Conservation (phyloP, 2,797 vertebrate species). For the Cirrhinus mrigala region DNA sequence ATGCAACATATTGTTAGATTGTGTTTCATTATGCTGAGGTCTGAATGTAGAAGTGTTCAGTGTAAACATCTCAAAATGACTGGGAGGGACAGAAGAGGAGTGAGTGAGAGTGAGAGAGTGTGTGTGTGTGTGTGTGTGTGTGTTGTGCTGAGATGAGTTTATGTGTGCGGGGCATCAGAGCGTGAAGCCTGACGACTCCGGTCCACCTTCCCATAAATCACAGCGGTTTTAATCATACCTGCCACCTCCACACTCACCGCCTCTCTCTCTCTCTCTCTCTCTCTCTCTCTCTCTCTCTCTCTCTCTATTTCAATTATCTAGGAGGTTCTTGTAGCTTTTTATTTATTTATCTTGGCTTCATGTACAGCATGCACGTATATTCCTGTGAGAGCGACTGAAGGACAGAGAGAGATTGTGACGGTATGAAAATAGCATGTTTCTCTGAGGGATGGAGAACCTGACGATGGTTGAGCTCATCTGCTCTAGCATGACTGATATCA, state of each 20-base stretch:
- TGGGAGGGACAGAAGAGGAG: conserved; percentile 31
- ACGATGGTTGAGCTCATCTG: conserved; percentile 60
- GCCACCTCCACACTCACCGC: conserved; percentile 73
- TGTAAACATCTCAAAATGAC: conserved; percentile 67
- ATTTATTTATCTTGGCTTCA: conserved; percentile 96
- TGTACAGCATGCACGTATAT: conserved; percentile 87
- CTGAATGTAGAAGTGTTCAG: conserved; percentile 80
- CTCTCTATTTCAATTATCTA: conserved; percentile 91
- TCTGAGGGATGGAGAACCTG: conserved; percentile 64
- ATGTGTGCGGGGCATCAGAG: conserved; percentile 69
- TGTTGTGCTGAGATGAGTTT: conserved; percentile 74
- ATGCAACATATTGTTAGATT: conserved; percentile 10
- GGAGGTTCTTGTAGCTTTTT: conserved; percentile 88
- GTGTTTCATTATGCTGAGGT: conserved; percentile 77
- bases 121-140: conserved; percentile 52
- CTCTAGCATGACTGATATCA: background rate
- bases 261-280: conserved; percentile 69
- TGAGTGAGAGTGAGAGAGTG: conserved; percentile 45
- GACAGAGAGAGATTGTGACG: conserved; percentile 61
- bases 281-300: conserved; percentile 77
- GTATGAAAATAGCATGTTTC: conserved; percentile 1
- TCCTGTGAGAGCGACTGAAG: conserved; percentile 81
- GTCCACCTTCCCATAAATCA: conserved; percentile 95
- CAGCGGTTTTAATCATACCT: conserved; percentile 94
- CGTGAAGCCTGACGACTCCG: conserved; percentile 78